Evolutionary conservation across 2,113 vertebrate species (phyloP).

Genomic region (Riparia riparia): DNA sequence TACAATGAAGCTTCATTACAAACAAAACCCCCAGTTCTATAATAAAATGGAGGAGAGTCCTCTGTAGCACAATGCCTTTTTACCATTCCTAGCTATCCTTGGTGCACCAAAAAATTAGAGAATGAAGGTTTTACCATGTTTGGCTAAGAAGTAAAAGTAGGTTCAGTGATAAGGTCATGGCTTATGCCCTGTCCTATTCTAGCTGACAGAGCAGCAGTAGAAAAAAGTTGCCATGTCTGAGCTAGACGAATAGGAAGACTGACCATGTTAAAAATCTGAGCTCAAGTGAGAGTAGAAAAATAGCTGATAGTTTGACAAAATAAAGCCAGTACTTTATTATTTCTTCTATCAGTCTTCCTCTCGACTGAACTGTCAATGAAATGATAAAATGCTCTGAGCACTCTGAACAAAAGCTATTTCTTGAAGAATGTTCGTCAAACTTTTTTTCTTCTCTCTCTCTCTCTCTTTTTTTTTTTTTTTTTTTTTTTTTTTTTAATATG

Average conservation of each 20-base stretch:
- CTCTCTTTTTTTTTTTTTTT: not conserved
- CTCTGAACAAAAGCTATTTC: not conserved
- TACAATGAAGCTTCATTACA: not conserved
- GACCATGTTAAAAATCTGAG: slow-evolving; percentile 9
- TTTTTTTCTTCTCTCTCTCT: not conserved
- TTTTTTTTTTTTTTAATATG: not conserved
- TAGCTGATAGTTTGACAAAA: slow-evolving; percentile 3
- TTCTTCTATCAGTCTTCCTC: not conserved
- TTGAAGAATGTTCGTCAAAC: not conserved
- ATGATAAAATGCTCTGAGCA: not conserved
- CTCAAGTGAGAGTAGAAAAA: not conserved
- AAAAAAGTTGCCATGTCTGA: not conserved
- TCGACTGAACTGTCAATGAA: slow-evolving; percentile 31
- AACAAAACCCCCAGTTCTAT: not conserved
- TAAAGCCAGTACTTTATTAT: not conserved
- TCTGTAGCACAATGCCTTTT: not conserved
- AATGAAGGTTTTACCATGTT: not conserved
- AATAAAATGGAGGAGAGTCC: not conserved
- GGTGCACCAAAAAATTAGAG: not conserved
- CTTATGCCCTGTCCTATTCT: not conserved
- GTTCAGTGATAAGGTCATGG: not conserved
- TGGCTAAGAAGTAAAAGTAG: not conserved
- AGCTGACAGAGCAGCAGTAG: not conserved
- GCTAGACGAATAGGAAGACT: not conserved
- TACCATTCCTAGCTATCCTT: not conserved